A percentile compares a stretch with the other conserved stretches of the same genome.
Evolutionary conservation across 2,113 vertebrate species (phyloP).

Genomic region (Vulpes lagopus): DNA sequence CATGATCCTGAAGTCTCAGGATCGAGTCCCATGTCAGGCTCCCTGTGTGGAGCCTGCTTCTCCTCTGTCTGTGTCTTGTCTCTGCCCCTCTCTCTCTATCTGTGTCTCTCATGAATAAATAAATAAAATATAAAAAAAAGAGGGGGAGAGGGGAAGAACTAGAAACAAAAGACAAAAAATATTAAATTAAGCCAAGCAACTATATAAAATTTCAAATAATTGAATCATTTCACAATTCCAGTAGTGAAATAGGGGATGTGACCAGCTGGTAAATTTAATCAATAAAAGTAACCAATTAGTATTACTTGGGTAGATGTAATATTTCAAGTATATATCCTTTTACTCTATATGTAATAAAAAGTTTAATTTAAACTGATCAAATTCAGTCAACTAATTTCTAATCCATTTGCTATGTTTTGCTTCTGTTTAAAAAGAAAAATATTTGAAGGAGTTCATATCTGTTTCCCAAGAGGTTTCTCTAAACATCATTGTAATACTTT

Average conservation of each 20-base stretch:
- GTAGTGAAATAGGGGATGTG: not conserved
- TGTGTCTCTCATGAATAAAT: too few species aligned
- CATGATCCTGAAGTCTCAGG: too few species aligned
- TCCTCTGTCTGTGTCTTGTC: too few species aligned
- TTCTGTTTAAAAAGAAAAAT: conserved; percentile 39
- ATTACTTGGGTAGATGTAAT: not conserved
- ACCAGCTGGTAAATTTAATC: not conserved
- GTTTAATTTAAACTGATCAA: conserved; percentile 26
- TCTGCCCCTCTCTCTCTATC: too few species aligned
- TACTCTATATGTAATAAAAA: conserved; percentile 19
- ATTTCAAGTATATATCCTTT: not conserved
- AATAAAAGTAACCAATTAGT: not conserved
- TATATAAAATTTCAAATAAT: not conserved
- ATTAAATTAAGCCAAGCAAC: not conserved
- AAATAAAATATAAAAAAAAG: too few species aligned
- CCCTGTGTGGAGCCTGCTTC: too few species aligned
- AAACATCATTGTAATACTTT: not conserved
- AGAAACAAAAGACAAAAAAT: conserved; percentile 1
- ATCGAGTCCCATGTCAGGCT: too few species aligned
- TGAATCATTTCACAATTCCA: not conserved
- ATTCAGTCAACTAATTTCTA: conserved; percentile 36
- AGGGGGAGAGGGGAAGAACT: rapidly evolving
- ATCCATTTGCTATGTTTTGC: not conserved
- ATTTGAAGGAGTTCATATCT: not conserved
- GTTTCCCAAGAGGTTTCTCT: not conserved